Evolutionary conservation across 2,888 invertebrate species (phyloP), one percentile per base, ranked within the genome.

Genomic region (Tipula lateralis): DNA sequence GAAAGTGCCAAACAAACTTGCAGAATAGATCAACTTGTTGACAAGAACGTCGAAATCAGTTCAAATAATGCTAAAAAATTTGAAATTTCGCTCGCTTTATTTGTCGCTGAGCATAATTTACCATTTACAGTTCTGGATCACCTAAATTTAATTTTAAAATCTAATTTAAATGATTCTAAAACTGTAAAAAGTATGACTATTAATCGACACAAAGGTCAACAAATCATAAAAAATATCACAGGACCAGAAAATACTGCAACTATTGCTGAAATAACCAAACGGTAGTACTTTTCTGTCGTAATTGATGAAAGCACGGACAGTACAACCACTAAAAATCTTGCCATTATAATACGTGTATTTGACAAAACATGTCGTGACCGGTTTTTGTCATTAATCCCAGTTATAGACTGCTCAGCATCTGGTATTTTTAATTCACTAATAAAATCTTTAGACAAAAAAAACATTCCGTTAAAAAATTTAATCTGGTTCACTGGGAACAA

Each of bases 401-500:
- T 85, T 29, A 24, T 12, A 13, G 84, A 85, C 16, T 39, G 39
- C 3, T 83, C 83, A 19, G 84, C 85, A 16, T n/a, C 81, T 29
- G 85, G 82, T 13, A 16, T 84, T 81, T 44, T 34, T 81, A 29
- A 30, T 83, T 32, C 29, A 5, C 3, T 84, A 4, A 29, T 50
- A 29, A 44, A 84, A 29, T 2, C n/a, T 84, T 50, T 50, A 50
- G 3, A 80, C 36, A 24, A 44, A 80, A 36, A 81, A 39, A 32
- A 84, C 2, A 44, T 84, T 5, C 83, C 83, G 0, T 4, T 85
- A 1, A 84, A 83, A 29, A 86, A 86, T 84, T 12, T 86, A 19
- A n/a, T 85, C 2, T 85, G 84, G 16, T 84, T 85, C 84, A 85
- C 85, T 29, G 84, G 85, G 30, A 85, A 86, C 80, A 85, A 86